Conservation (phyloP, 1,140 invertebrate genomes). For the Polyergus mexicanus region DNA sequence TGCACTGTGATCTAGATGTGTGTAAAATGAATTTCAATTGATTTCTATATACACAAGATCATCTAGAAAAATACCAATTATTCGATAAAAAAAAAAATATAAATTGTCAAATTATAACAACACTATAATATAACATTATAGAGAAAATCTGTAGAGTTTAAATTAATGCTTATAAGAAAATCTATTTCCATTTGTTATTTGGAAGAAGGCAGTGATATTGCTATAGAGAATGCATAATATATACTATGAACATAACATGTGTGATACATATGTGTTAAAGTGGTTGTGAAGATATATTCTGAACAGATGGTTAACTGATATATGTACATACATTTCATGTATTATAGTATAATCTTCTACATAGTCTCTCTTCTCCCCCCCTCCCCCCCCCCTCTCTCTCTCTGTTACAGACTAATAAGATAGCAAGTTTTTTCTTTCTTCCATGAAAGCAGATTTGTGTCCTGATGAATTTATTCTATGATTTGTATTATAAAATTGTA, state of each 20-base stretch:
- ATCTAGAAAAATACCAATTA: slow-evolving; percentile 53
- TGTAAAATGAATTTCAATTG: slow-evolving; percentile 58
- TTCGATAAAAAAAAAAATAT: slow-evolving; percentile 40
- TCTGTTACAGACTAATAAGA: not conserved
- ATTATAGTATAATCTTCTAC: slow-evolving; percentile 63
- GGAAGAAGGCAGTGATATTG: slow-evolving; percentile 4
- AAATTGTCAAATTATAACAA: slow-evolving; percentile 32
- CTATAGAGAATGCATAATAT: slow-evolving; percentile 42
- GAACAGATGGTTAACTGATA: slow-evolving; percentile 58
- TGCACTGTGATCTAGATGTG: slow-evolving; percentile 61
- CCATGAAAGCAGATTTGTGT: slow-evolving; percentile 6
- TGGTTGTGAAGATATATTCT: slow-evolving; percentile 68
- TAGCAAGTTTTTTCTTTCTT: slow-evolving; percentile 50
- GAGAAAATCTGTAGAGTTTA: slow-evolving; percentile 15
- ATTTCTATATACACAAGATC: slow-evolving; percentile 58
- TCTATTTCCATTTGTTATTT: slow-evolving; percentile 54
- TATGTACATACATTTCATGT: slow-evolving; percentile 62
- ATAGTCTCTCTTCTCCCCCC: not conserved
- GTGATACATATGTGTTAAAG: slow-evolving; percentile 54
- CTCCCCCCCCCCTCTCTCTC: too few relatives aligned
- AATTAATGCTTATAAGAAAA: slow-evolving; percentile 66
- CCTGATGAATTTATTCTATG: slow-evolving; percentile 26
- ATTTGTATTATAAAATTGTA: slow-evolving; percentile 52
- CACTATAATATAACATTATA: slow-evolving; percentile 28
- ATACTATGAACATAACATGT: slow-evolving; percentile 11